Evolutionary conservation across 1,140 invertebrate genomes (phyloP).

Genomic region (Halesus radiatus): DNA sequence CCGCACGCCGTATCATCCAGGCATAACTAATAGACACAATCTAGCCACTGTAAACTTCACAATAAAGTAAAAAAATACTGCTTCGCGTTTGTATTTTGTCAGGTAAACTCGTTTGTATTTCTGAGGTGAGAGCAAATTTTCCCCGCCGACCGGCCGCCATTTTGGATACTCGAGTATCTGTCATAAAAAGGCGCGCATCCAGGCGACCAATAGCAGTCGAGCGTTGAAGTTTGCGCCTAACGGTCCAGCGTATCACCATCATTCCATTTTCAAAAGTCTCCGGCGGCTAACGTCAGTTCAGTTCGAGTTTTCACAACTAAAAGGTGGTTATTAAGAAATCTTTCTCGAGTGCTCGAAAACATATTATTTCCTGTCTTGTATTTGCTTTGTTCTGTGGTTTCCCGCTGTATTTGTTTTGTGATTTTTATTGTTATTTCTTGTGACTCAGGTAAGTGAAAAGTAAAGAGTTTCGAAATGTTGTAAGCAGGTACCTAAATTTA

Average conservation of each 20-base stretch:
- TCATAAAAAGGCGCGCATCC: neutral
- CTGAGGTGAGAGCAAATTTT: neutral
- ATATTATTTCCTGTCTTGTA: neutral
- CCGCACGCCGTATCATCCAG: neutral
- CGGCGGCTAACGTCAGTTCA: conserved; percentile 7
- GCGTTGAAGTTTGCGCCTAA: neutral
- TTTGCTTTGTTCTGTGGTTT: neutral
- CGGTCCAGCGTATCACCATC: neutral
- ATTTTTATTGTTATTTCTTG: neutral
- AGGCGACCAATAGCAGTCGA: conserved; percentile 17
- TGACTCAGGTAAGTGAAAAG: neutral
- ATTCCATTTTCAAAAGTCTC: conserved; percentile 2
- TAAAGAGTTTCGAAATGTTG: neutral
- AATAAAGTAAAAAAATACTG: neutral
- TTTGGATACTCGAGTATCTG: neutral
- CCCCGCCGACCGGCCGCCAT: neutral
- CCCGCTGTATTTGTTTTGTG: neutral
- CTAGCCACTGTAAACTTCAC: neutral
- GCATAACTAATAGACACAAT: neutral
- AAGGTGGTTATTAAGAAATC: conserved; percentile 10
- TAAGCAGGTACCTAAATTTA: neutral
- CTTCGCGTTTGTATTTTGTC: no score
- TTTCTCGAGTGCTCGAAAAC: neutral
- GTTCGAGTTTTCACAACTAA: conserved; percentile 3
- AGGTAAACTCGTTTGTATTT: no score